Evolutionary conservation across 2,888 invertebrate species (phyloP).

Genomic region (Archaeoteleia sp.): DNA sequence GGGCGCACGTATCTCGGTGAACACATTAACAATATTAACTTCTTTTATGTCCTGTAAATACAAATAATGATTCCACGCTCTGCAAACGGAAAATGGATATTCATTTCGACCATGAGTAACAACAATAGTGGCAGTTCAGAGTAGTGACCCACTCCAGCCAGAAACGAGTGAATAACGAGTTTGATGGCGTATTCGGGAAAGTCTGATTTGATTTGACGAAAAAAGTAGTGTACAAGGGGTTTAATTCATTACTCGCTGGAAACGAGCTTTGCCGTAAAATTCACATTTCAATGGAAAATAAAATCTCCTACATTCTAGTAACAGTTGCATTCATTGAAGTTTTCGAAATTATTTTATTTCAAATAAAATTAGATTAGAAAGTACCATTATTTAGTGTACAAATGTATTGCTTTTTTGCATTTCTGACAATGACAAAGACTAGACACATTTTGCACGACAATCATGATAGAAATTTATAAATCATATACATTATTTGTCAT

Average conservation of each 20-base stretch:
- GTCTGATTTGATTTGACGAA: slow-evolving; percentile 14
- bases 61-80: background rate
- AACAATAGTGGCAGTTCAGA: slow-evolving; percentile 6
- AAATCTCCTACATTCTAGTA: no score
- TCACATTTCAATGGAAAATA: no score
- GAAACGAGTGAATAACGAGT: slow-evolving; percentile 18
- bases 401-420: no score
- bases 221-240: background rate
- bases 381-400: no score
- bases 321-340: no score
- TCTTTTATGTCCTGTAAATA: background rate
- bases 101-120: background rate
- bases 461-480: no score
- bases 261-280: slow-evolving; percentile 2
- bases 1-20: background rate
- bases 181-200: slow-evolving; percentile 8
- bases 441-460: no score
- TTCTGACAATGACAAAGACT: no score
- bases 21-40: slow-evolving; percentile 17
- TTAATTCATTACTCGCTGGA: slow-evolving; percentile 3
- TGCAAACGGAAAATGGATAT: slow-evolving; percentile 1
- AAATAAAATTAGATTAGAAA: no score
- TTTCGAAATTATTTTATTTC: no score
- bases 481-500: no score
- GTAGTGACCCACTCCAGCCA: slow-evolving; percentile 1